phyloP scores from a whole-genome alignment of 2,113 vertebrate species.

The Pyxicephalus adspersus region DNA sequence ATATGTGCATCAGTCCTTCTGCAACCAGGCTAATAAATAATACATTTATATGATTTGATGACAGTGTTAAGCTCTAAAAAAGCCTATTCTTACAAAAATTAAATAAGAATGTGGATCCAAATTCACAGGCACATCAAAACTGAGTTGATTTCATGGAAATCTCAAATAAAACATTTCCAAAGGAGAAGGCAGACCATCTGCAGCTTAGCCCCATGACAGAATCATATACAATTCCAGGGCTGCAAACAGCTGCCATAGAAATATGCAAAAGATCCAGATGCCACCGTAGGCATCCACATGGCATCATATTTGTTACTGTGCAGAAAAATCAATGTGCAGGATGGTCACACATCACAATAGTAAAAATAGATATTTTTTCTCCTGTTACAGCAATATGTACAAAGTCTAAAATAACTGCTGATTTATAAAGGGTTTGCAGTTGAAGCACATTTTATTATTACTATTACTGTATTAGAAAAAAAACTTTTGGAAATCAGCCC shows the following conservation, averaged over 20 bases:
- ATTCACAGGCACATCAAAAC: neutral
- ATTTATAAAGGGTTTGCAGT: constrained; percentile 13
- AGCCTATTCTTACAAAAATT: neutral
- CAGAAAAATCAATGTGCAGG: constrained; percentile 22
- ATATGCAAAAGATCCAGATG: constrained; percentile 54
- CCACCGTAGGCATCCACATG: constrained; percentile 44
- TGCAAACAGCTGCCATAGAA: constrained; percentile 50
- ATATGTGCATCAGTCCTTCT: no score
- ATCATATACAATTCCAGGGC: constrained; percentile 37
- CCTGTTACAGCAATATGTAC: neutral
- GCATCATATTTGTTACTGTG: constrained; percentile 38
- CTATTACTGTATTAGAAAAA: constrained; percentile 22
- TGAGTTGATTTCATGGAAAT: constrained; percentile 9
- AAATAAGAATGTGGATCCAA: neutral
- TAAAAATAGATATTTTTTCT: constrained; percentile 1
- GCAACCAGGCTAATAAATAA: no score
- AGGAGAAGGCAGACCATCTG: constrained; percentile 42
- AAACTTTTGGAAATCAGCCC: constrained; percentile 10
- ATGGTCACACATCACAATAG: constrained; percentile 21
- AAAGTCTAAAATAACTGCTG: neutral
- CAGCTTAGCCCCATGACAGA: constrained; percentile 41
- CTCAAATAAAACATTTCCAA: constrained; percentile 39
- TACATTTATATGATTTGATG: no score
- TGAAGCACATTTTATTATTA: neutral
- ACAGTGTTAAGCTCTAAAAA: neutral